Percentiles rank a stretch among this genome's conserved stretches.
phyloP scores from a whole-genome alignment of 1,140 invertebrate species.

The Monochamus saltuarius region DNA sequence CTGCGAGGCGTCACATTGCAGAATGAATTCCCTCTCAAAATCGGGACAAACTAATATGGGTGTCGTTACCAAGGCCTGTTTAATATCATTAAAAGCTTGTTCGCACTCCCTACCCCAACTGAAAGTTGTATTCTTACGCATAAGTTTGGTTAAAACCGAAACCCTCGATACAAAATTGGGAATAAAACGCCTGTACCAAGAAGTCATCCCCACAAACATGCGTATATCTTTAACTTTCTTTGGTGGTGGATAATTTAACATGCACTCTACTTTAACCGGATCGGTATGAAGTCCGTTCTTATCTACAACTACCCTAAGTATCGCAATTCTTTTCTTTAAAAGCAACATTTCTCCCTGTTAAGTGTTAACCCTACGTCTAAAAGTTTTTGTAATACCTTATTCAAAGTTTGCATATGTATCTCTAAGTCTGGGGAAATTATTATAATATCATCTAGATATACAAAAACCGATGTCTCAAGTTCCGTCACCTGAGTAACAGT shows the following conservation, averaged over 20 bases:
- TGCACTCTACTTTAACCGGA: constrained; percentile 51
- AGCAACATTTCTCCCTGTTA: constrained; percentile 45
- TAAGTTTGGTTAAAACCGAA: constrained; percentile 36
- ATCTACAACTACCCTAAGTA: constrained; percentile 47
- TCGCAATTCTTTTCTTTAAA: constrained; percentile 37
- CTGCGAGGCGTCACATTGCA: constrained; percentile 21
- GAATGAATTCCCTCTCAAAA: constrained; percentile 24
- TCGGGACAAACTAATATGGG: constrained; percentile 33
- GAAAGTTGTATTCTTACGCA: constrained; percentile 27
- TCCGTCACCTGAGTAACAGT: too few species aligned
- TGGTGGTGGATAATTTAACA: constrained; percentile 34
- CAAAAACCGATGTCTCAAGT: constrained; percentile 35
- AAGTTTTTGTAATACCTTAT: constrained; percentile 35
- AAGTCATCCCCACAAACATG: constrained; percentile 52
- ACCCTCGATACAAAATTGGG: constrained; percentile 40
- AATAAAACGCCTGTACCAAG: constrained; percentile 49
- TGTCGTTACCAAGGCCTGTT: constrained; percentile 21
- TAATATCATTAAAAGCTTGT: constrained; percentile 17
- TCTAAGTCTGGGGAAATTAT: constrained; percentile 32
- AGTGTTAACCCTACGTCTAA: constrained; percentile 38
- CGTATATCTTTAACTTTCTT: constrained; percentile 48
- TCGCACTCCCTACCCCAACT: constrained; percentile 18
- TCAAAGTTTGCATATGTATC: background rate
- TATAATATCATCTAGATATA: constrained; percentile 43
- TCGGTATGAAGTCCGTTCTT: constrained; percentile 43